A percentile compares a stretch with the other conserved stretches of the same genome.
phyloP scores from a whole-genome alignment of 2,888 invertebrate species.

The Resseliella maxima region DNA sequence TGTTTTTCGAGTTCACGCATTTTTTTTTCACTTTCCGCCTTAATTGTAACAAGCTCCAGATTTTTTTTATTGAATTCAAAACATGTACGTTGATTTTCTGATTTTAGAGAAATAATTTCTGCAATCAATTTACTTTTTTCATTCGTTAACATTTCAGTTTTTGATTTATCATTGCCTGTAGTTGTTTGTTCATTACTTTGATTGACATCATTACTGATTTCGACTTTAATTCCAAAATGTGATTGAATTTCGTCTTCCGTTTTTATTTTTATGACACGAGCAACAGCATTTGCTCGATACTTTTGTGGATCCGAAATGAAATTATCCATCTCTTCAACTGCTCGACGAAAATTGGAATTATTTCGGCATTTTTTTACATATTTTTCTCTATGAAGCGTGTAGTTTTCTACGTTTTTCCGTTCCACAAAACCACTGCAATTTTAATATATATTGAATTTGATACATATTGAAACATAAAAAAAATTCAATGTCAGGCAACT shows the following conservation, averaged over 20 bases:
- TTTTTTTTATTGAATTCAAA: neutral
- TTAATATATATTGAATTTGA: neutral
- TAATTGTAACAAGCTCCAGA: neutral
- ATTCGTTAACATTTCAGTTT: neutral
- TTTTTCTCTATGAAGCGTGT: neutral
- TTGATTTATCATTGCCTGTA: neutral
- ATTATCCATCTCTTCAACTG: neutral
- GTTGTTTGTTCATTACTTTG: neutral
- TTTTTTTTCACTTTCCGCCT: neutral
- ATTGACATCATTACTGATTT: neutral
- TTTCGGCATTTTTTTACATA: neutral
- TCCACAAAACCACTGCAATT: neutral
- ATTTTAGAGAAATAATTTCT: neutral
- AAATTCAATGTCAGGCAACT: neutral
- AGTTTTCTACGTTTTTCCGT: neutral
- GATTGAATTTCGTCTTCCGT: neutral
- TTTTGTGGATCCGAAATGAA: neutral
- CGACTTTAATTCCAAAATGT: neutral
- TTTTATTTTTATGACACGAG: neutral
- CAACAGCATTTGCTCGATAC: neutral
- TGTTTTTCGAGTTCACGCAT: neutral
- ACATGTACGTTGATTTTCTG: neutral
- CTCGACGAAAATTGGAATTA: conserved; percentile 13
- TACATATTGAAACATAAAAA: neutral
- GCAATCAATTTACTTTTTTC: neutral